Percentiles rank a stretch among this genome's conserved stretches.
These are phyloP conservation scores for Cathartes aura DNA, from an alignment of 2,113 vertebrate genomes.

Conservation along the genomic window DNA sequence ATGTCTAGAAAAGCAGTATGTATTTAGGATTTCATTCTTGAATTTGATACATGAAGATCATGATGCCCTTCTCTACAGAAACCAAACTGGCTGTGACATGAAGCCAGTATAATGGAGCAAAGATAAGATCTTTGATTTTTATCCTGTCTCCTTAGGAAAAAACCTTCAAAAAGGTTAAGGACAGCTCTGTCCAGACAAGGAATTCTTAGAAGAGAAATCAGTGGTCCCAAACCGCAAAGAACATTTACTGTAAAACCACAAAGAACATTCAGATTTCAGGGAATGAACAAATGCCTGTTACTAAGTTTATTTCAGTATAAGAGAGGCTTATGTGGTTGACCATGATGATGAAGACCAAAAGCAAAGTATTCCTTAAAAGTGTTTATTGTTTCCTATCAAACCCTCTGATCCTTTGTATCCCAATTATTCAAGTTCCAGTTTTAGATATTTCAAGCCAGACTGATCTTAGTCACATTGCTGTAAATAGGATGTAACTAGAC, in stretches of 20 bases:
- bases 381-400: background rate
- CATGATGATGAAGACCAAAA: background rate
- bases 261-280: background rate
- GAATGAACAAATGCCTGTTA: background rate
- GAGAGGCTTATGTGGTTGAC: background rate
- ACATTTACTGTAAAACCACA: background rate
- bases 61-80: background rate
- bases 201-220: background rate
- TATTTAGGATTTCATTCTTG: background rate
- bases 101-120: background rate
- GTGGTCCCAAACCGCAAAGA: background rate
- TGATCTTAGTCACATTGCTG: background rate
- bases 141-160: background rate
- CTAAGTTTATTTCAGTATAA: background rate
- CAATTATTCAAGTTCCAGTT: background rate
- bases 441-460: background rate
- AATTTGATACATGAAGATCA: background rate
- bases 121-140: background rate
- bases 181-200: background rate
- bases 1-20: background rate
- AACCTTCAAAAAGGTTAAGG: background rate
- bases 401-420: background rate
- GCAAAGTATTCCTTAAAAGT: background rate
- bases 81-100: background rate
- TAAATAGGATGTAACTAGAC: slow-evolving; percentile 1